phyloP scores from a whole-genome alignment of 2,797 vertebrate species.

The Anguilla anguilla region DNA sequence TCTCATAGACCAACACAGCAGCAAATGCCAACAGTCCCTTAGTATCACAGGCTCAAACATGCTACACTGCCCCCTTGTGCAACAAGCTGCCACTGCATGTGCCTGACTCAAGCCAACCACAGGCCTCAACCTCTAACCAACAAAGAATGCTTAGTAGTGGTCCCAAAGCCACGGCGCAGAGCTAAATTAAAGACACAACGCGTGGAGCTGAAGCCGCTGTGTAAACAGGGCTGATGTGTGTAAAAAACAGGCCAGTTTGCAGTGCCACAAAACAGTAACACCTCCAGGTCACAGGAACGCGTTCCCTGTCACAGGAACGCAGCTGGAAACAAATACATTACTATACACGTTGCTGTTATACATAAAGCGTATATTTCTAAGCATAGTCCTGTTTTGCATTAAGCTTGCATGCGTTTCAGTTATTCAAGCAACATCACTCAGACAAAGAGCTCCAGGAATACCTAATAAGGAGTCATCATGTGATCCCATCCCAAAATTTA shows the following conservation, averaged over 20 bases:
- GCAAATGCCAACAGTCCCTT: background rate
- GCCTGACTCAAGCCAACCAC: background rate
- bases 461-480: background rate
- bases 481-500: background rate
- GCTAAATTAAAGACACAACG: slow-evolving; percentile 62
- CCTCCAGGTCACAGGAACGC: background rate
- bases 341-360: background rate
- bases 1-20: background rate
- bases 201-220: slow-evolving; percentile 26
- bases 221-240: slow-evolving; percentile 42
- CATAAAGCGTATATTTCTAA: background rate
- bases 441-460: background rate
- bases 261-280: background rate
- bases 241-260: slow-evolving; percentile 31
- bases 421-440: background rate
- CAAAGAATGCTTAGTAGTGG: background rate
- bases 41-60: background rate
- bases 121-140: slow-evolving; percentile 12
- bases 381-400: background rate
- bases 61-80: background rate
- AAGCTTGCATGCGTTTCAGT: background rate
- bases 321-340: background rate
- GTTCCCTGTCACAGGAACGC: background rate
- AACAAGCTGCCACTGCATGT: background rate
- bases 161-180: slow-evolving; percentile 55